Base-by-base conservation (phyloP, 1,140 invertebrate genomes). In the Stegodyphus dumicola region DNA sequence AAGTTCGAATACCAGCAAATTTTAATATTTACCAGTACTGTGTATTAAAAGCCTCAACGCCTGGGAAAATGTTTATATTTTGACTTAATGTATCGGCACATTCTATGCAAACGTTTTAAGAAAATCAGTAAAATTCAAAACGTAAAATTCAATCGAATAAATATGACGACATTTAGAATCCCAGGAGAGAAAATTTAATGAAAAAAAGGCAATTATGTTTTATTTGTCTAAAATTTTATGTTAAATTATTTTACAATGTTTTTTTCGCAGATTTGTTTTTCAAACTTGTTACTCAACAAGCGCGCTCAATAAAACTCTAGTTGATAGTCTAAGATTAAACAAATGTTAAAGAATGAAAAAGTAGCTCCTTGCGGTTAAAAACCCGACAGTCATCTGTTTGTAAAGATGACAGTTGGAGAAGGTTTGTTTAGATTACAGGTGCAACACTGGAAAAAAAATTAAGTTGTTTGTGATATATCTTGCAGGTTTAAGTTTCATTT, bases 341-440 rank as follows among this genome's bases (percentile, higher is more conserved):
- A 13, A 75, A 56, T 9, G 4, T 33, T 17, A 51, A 11, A 75
- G n/a, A 54, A 48, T 18, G 7, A 1, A 60, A 56, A 75, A 60
- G 48, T 7, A 11, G 33, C 17, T 9, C 7, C 10, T 48, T 48
- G 33, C 18, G 10, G 66, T 69, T 69, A 7, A 69, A 17, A 60
- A 1, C 9, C 56, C 9, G 33, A 48, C n/a, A n/a, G 67, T 83
- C 71, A 75, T 83, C 64, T 66, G 53, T 83, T 83, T 75, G 51
- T 49, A 17, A 53, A n/a, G 80, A 75, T 83, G 80, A 83, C 80
- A 83, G 80, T 75, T 66, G 56, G 54, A 51, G 51, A 53, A 67
- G 15, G 49, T 54, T 49, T 83, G 80, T 83, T 83, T 83, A 75
- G 48, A 75, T 75, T 75, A 75, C 49, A 4, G n/a, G 33, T 52